phyloP scores from a whole-genome alignment of 2,113 vertebrate genomes.

The Megaptera novaeangliae region DNA sequence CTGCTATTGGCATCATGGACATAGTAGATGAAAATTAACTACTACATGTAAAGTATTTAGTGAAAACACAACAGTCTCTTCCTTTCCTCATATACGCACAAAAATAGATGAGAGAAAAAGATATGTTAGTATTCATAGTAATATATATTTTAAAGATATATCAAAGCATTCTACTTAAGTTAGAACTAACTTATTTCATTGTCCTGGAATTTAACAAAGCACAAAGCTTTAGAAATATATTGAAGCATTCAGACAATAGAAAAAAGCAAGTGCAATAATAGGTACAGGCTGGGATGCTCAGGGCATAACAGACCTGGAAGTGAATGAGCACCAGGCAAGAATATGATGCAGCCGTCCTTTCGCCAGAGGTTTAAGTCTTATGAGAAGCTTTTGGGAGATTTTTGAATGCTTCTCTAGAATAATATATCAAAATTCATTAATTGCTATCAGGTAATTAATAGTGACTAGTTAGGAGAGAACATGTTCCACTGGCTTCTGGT shows the following conservation, averaged over 20 bases:
- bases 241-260: neutral
- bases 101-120: neutral
- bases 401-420: neutral
- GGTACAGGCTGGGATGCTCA: neutral
- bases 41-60: neutral
- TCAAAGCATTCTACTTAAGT: neutral
- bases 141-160: neutral
- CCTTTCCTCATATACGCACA: neutral
- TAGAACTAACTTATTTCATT: neutral
- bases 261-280: neutral
- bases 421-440: neutral
- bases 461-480: neutral
- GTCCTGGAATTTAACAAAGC: neutral
- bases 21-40: neutral
- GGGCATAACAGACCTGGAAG: neutral
- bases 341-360: neutral
- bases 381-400: neutral
- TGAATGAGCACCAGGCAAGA: neutral
- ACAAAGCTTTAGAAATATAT: neutral
- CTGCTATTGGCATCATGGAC: neutral
- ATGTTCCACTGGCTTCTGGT: neutral
- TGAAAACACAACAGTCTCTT: neutral
- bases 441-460: neutral
- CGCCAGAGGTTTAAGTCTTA: neutral
- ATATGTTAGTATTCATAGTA: neutral